Percentiles rank a stretch among this genome's conserved stretches.
phyloP scores from a whole-genome alignment of 2,888 invertebrate species.

The Griposia aprilina region DNA sequence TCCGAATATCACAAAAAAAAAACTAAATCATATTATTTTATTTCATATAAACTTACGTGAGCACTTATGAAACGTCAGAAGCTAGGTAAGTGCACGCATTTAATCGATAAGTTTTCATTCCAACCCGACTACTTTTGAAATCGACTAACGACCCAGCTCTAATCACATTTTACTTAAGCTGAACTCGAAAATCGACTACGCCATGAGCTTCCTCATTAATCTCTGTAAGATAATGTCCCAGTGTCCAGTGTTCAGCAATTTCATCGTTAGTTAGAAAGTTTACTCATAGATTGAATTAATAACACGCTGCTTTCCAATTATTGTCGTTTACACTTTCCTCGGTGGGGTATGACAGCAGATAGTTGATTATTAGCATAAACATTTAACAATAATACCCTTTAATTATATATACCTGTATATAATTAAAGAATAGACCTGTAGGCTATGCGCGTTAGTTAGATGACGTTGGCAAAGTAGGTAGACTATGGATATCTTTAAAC shows the following conservation, averaged over 20 bases:
- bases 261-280: conserved; percentile 59
- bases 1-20: background rate
- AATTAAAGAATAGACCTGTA: too few species aligned
- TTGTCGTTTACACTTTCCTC: conserved; percentile 48
- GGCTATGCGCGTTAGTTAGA: background rate
- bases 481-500: background rate
- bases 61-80: too few species aligned
- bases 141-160: conserved; percentile 25
- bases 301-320: conserved; percentile 53
- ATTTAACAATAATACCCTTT: conserved; percentile 2
- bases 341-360: conserved; percentile 30
- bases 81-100: too few species aligned
- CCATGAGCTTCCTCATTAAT: conserved; percentile 43
- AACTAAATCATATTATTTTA: too few species aligned
- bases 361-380: conserved; percentile 20
- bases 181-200: conserved; percentile 8
- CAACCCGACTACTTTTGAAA: background rate
- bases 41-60: too few species aligned
- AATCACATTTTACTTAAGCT: conserved; percentile 17
- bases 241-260: conserved; percentile 33
- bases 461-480: background rate
- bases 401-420: too few species aligned
- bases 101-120: background rate
- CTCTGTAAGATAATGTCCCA: conserved; percentile 34
- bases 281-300: conserved; percentile 44